These are phyloP conservation scores for Thecophora atra DNA, from an alignment of 2,888 invertebrate species.

Conservation along the genomic window DNA sequence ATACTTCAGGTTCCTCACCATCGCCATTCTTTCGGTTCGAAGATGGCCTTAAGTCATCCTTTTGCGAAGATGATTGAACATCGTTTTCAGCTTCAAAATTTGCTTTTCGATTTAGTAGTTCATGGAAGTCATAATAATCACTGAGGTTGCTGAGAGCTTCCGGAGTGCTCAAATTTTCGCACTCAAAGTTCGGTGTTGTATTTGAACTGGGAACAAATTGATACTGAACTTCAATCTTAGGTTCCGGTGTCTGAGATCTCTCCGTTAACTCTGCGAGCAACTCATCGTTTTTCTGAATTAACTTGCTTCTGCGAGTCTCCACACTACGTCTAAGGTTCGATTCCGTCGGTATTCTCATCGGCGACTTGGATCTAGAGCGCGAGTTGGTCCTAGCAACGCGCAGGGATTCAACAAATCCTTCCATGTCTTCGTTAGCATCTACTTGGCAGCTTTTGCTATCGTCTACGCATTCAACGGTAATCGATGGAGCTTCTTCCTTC, in stretches of 20 bases:
- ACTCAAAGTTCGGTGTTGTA: too few relatives aligned
- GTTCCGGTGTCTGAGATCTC: conserved; percentile 50
- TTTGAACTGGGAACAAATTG: too few relatives aligned
- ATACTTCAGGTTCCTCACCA: neutral
- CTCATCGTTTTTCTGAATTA: conserved; percentile 55
- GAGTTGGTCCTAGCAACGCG: conserved; percentile 42
- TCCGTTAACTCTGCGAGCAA: conserved; percentile 49
- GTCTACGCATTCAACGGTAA: conserved; percentile 8
- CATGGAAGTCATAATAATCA: too few relatives aligned
- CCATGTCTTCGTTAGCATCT: conserved; percentile 40
- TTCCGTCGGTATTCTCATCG: conserved; percentile 47
- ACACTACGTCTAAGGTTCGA: conserved; percentile 53
- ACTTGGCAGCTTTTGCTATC: neutral
- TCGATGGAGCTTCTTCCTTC: conserved; percentile 2
- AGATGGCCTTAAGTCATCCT: conserved; percentile 49
- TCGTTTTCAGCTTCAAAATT: conserved; percentile 56
- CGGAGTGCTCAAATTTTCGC: too few relatives aligned
- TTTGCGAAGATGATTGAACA: conserved; percentile 53
- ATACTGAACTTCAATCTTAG: conserved; percentile 48
- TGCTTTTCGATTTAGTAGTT: too few relatives aligned
- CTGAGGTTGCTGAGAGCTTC: too few relatives aligned
- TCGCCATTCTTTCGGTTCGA: conserved; percentile 17
- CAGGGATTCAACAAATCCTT: conserved; percentile 42
- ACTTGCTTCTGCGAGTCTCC: conserved; percentile 49
- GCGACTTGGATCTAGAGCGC: conserved; percentile 45